Evolutionary conservation across 2,113 vertebrate species (phyloP).

Genomic region (Proteles cristata): DNA sequence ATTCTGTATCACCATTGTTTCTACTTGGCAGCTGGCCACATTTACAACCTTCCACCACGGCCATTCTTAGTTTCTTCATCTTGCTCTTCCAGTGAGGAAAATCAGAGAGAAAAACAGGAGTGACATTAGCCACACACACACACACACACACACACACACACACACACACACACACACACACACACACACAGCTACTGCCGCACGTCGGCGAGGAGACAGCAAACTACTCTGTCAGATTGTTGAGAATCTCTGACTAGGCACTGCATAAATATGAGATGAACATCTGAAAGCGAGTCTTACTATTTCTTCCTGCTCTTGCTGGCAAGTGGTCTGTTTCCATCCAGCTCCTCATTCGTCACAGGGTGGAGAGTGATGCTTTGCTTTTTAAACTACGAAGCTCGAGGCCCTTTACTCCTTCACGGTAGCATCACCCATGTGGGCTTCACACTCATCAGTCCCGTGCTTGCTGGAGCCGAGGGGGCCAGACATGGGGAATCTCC

Average conservation of each 20-base stretch:
- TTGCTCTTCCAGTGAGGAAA: slow-evolving; percentile 1
- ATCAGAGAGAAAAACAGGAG: neutral
- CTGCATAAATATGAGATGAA: slow-evolving; percentile 42
- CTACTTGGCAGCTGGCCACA: neutral
- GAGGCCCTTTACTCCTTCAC: neutral
- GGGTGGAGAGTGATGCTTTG: neutral
- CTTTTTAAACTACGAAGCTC: neutral
- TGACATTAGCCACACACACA: neutral
- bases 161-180: neutral
- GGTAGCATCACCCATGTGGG: neutral
- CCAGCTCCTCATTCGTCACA: neutral
- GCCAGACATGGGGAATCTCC: neutral
- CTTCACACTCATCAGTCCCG: neutral
- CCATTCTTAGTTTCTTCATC: neutral
- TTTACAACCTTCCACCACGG: neutral
- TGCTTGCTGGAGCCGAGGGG: neutral
- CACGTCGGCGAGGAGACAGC: neutral
- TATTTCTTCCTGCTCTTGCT: neutral
- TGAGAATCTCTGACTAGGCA: neutral
- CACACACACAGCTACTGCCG: neutral
- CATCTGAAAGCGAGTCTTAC: neutral
- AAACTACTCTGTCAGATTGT: neutral
- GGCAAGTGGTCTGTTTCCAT: neutral
- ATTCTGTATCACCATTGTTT: neutral
- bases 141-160: neutral